Conservation (phyloP, 2,113 vertebrate genomes). For the Dasyprocta punctata region DNA sequence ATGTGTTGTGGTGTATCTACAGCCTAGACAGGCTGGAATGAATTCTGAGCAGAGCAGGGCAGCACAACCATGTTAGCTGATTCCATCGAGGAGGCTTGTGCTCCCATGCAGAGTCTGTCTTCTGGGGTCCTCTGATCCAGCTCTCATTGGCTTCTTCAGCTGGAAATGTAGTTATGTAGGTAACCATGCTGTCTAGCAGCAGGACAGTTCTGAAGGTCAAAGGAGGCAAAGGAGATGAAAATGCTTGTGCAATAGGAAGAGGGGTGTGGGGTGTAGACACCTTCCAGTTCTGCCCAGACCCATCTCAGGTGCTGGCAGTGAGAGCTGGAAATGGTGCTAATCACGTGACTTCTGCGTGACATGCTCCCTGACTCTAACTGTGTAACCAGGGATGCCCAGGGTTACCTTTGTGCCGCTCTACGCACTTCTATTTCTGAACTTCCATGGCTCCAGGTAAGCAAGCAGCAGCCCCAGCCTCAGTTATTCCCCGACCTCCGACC, state of each 20-base stretch:
- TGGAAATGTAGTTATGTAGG: not conserved
- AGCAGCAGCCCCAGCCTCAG: not conserved
- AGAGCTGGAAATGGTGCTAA: not conserved
- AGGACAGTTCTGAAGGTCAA: not conserved
- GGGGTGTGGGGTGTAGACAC: too few relatives aligned
- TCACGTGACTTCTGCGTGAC: not conserved
- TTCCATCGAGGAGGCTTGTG: not conserved
- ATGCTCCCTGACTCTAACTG: not conserved
- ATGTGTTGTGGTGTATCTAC: rapidly evolving
- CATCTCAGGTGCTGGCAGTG: rapidly evolving
- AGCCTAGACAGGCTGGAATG: rapidly evolving
- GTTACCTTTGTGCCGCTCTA: not conserved
- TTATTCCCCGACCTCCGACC: not conserved
- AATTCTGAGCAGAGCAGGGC: not conserved
- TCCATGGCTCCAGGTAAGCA: not conserved
- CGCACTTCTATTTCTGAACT: not conserved
- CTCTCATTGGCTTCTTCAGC: not conserved
- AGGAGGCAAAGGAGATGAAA: not conserved
- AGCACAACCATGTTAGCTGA: rapidly evolving
- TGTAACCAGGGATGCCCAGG: too few relatives aligned
- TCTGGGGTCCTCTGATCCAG: not conserved
- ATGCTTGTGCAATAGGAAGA: rapidly evolving
- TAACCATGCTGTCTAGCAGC: not conserved
- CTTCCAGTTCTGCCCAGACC: not conserved
- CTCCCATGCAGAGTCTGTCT: not conserved